Percentiles rank a stretch among this genome's conserved stretches.
phyloP scores from a whole-genome alignment of 2,797 vertebrate species.

The Peromyscus eremicus region DNA sequence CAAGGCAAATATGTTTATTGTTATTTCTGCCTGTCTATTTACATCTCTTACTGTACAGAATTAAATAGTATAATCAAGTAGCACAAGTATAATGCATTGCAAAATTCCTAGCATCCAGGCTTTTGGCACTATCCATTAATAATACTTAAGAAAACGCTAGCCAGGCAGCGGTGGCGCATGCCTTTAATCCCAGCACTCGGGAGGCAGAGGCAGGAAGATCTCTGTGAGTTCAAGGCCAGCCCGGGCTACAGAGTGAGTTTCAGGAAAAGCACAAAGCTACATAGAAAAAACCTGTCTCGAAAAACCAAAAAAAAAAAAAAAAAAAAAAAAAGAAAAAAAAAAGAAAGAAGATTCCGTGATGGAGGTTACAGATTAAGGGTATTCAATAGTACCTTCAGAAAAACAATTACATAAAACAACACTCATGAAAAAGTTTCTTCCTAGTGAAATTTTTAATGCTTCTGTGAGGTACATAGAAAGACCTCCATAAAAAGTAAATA shows the following conservation, averaged over 20 bases:
- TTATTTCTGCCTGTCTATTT: not conserved
- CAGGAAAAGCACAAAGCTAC: no score
- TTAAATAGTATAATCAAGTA: not conserved
- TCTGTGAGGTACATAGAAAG: conserved; percentile 27
- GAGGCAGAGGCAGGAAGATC: no score
- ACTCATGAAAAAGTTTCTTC: not conserved
- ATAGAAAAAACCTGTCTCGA: no score
- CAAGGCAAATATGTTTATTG: not conserved
- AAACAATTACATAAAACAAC: not conserved
- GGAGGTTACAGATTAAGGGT: not conserved
- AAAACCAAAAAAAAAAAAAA: not conserved
- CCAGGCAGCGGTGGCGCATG: no score
- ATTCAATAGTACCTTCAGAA: not conserved
- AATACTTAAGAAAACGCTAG: not conserved
- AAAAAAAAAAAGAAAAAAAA: not conserved
- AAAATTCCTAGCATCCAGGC: not conserved
- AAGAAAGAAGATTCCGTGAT: not conserved
- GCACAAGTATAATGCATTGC: not conserved
- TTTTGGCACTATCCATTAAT: not conserved
- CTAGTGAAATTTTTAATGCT: not conserved
- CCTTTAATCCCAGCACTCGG: no score
- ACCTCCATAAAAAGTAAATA: conserved; percentile 24
- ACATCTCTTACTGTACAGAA: not conserved
- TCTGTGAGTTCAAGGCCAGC: no score
- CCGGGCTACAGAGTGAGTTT: no score